phyloP scores from a whole-genome alignment of 1,140 invertebrate genomes.

The Probaryconus sp. region DNA sequence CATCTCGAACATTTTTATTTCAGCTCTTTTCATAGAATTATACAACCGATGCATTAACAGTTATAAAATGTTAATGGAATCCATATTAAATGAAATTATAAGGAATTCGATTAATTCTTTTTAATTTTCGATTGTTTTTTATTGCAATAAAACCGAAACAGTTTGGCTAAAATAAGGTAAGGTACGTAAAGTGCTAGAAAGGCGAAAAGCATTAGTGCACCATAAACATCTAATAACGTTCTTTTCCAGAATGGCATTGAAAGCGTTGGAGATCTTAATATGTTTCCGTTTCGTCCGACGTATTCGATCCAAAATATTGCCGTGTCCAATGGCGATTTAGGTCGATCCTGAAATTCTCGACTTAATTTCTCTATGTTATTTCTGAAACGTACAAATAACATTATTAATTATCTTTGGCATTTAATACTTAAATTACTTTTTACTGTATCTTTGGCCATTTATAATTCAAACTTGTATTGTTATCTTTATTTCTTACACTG shows the following conservation, averaged over 20 bases:
- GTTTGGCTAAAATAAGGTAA: slow-evolving; percentile 8
- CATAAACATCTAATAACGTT: slow-evolving; percentile 31
- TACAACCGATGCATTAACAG: too few relatives aligned
- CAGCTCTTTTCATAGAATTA: too few relatives aligned
- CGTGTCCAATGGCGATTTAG: slow-evolving; percentile 78
- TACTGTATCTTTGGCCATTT: too few relatives aligned
- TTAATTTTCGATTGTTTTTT: slow-evolving; percentile 2
- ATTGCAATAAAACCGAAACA: slow-evolving; percentile 8
- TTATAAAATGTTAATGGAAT: too few relatives aligned
- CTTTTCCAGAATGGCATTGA: slow-evolving; percentile 14
- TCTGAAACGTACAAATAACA: slow-evolving; percentile 7
- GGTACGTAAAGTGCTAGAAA: slow-evolving; percentile 11
- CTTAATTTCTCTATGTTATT: slow-evolving; percentile 63
- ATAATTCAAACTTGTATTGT: too few relatives aligned
- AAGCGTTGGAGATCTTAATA: slow-evolving; percentile 21
- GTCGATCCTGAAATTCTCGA: slow-evolving; percentile 79
- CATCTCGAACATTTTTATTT: too few relatives aligned
- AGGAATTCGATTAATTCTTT: too few relatives aligned
- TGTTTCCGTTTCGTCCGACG: slow-evolving; percentile 14
- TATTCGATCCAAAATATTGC: slow-evolving; percentile 77
- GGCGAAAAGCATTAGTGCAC: slow-evolving; percentile 15
- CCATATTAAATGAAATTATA: too few relatives aligned
- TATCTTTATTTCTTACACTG: too few relatives aligned
- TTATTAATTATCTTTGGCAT: slow-evolving; percentile 2
- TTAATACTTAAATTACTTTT: too few relatives aligned